Conservation (phyloP, 2,797 vertebrate species). For the Dallia pectoralis region DNA sequence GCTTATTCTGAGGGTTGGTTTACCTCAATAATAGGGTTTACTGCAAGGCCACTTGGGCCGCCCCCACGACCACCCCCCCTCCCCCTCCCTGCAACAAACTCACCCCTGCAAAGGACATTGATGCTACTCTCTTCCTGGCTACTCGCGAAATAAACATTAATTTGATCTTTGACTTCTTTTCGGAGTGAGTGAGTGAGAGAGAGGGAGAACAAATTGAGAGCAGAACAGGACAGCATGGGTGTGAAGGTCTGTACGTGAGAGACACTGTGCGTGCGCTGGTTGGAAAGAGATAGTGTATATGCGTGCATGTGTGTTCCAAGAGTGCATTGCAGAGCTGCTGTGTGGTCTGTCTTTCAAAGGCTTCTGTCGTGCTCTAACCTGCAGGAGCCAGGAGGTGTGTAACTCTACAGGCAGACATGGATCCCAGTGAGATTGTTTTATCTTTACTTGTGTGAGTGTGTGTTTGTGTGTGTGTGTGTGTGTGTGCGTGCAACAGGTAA, state of each 20-base stretch:
- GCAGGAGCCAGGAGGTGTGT: constrained; percentile 47
- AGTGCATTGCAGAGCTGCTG: constrained; percentile 41
- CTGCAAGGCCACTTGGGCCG: constrained; percentile 44
- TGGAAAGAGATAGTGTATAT: constrained; percentile 13
- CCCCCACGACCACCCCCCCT: constrained; percentile 42
- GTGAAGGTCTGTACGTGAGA: constrained; percentile 18
- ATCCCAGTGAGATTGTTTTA: constrained; percentile 34
- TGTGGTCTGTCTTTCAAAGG: constrained; percentile 51
- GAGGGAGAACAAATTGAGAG: constrained; percentile 39
- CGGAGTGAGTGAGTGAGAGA: constrained; percentile 57
- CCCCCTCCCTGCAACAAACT: constrained; percentile 9
- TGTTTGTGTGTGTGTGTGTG: constrained; percentile 19
- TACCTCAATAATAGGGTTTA: no score
- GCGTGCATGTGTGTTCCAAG: constrained; percentile 29
- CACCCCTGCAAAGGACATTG: constrained; percentile 66
- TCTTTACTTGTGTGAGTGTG: constrained; percentile 12
- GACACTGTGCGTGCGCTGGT: constrained; percentile 12
- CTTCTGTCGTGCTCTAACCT: constrained; percentile 60
- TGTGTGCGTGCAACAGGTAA: not conserved
- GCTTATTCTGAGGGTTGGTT: constrained; percentile 67
- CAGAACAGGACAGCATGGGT: constrained; percentile 18
- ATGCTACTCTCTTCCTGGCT: constrained; percentile 66
- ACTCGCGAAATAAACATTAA: constrained; percentile 80
- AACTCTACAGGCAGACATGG: constrained; percentile 43
- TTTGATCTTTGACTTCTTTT: constrained; percentile 70